Evolutionary conservation across 1,140 invertebrate species (phyloP).

Genomic region (Anthonomus grandis): DNA sequence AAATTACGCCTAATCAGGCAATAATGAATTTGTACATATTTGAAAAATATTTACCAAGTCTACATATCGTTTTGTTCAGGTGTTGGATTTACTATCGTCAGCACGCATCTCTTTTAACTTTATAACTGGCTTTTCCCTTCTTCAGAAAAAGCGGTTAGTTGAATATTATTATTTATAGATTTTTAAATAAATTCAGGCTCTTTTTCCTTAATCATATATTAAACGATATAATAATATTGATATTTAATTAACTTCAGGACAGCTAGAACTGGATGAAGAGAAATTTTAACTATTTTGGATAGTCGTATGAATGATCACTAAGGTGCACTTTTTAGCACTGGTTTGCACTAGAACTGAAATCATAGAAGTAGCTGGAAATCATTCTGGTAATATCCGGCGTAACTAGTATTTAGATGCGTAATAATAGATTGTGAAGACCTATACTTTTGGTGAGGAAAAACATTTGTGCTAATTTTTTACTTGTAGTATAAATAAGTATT

Average conservation of each 20-base stretch:
- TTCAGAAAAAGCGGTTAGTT: neutral
- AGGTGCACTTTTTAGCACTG: neutral
- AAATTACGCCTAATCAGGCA: too few species aligned
- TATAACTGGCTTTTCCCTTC: constrained; percentile 1
- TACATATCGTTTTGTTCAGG: constrained; percentile 36
- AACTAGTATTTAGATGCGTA: constrained; percentile 15
- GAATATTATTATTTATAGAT: neutral
- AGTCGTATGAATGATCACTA: constrained; percentile 7
- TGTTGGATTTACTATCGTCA: neutral
- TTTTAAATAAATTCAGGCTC: neutral
- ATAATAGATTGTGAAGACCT: constrained; percentile 30
- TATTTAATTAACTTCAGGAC: neutral
- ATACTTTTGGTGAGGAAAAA: constrained; percentile 34
- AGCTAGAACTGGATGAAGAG: constrained; percentile 3
- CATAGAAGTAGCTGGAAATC: constrained; percentile 39
- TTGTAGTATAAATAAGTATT: too few species aligned
- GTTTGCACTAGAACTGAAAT: constrained; percentile 31
- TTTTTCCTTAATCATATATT: too few species aligned
- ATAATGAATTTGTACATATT: too few species aligned
- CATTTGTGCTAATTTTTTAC: too few species aligned
- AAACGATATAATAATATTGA: too few species aligned
- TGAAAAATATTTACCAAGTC: constrained; percentile 42
- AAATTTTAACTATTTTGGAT: constrained; percentile 15
- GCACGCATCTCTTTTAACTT: neutral
- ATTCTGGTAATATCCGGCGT: constrained; percentile 20